Evolutionary conservation across 1,140 invertebrate genomes (phyloP), one percentile per base, ranked within the genome.

Genomic region (Rhynchophorus ferrugineus): DNA sequence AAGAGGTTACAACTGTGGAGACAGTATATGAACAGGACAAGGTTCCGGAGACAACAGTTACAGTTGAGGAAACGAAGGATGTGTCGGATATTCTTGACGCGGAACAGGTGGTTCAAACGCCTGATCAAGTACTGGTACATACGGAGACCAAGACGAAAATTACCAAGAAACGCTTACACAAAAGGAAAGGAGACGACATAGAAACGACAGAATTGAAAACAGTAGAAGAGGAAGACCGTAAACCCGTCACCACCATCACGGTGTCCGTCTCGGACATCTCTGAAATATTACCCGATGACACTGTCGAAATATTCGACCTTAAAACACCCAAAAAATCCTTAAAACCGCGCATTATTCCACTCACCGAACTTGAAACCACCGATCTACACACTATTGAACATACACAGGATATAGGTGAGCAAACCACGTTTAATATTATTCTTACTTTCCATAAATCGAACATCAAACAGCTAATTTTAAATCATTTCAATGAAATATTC

Each of bases 101-200:
- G 39, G 66, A 63, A 49, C 29, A 37, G 29, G 44, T 54, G 48
- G 43, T 34, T 3, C 24, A 46, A 37, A 2, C 21, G 3, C 66
- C 66, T 13, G 72, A 75, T 61, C 65, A 73, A 56, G 69, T 67
- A 8, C 65, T 68, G 36, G 69, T 35, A 55, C 66, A 71, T 1
- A 68, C 66, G 11, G 21, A 11, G 35, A 61, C 69, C 3, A 56
- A 69, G 19, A 68, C 58, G 21, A 67, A 58, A 42, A 53, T 57
- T 47, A 59, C 54, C 2, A 71, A 73, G 51, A 67, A 65, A 38
- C 43, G 61, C 47, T 65, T 66, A 2, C 61, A 67, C 49, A 68
- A 70, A 61, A 58, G 57, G 37, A 60, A 57, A 20, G 64, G 62
- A 19, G 44, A 49, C 22, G 68, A 67, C 54, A 41, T 61, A 57